Base-by-base conservation (phyloP, 2,797 vertebrate species). In the Anas capensis region DNA sequence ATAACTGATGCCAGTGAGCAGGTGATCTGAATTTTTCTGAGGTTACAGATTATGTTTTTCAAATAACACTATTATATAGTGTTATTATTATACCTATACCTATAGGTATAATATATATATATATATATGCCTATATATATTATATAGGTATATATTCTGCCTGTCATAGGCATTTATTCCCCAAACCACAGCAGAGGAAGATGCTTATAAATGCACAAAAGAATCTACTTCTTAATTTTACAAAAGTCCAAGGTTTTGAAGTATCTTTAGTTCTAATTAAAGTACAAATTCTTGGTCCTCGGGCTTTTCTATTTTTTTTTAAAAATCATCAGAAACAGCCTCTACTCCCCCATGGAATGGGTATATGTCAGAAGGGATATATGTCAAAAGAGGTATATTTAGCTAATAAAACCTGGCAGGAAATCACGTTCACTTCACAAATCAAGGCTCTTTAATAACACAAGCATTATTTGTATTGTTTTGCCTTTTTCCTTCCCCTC, bases 371-470 rank as follows among this genome's bases (percentile, higher is more conserved):
- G 53, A 90, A 92, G 49, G 54, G 58, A 60, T 79, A 7, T 2
- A 6, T 75, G 57, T 56, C 79, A 66, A n/a, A 31, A 80, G 53
- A 89, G 36, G 60, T 29, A 15, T 38, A 80, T 76, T 69, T 58
- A 91, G 81, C 49, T 84, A 88, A 92, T n/a, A 73, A 94, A 95
- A 44, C 56, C 86, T 31, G 66, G n/a, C 73, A 83, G 29, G 69
- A 49, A 83, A 92, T 54, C 36, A 27, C 73, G 65, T 0, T 51
- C 42, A 69, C 44, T 91, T 62, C 44, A 18, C 42, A 88, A 77
- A 53, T 62, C 69, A 62, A 48, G 38, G 29, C 40, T 49, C 60
- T 21, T 46, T 49, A 57, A 36, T 26, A 65, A 80, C 8, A 85
- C 19, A 40, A 85, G 40, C 27, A n/a, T 44, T 51, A 33, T 75